Percentiles rank a stretch among this genome's conserved stretches.
Evolutionary conservation across 2,797 vertebrate genomes (phyloP).

Genomic region (Taenioides sp.): DNA sequence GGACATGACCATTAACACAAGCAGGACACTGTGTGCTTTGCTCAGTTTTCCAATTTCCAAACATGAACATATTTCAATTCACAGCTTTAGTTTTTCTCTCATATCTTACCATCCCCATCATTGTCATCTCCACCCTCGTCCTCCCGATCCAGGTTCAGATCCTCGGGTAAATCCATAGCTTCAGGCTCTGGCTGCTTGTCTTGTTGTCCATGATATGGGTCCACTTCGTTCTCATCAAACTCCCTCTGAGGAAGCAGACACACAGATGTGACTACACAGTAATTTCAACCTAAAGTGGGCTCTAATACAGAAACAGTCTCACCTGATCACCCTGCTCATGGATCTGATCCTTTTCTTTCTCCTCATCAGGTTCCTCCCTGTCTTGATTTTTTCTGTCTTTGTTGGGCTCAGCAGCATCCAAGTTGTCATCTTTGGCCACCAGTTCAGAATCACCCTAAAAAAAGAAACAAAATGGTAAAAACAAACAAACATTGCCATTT

Average conservation of each 20-base stretch:
- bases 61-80: background rate
- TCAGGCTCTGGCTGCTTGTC: conserved; percentile 85
- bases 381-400: conserved; percentile 82
- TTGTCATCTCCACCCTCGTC: conserved; percentile 74
- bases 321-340: conserved; percentile 95
- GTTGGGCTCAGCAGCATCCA: conserved; percentile 79
- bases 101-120: conserved; percentile 66
- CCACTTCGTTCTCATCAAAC: conserved; percentile 93
- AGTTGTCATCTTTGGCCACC: conserved; percentile 92
- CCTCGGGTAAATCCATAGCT: conserved; percentile 89
- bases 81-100: background rate
- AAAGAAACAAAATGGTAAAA: background rate
- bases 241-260: conserved; percentile 78
- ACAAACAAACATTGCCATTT: background rate
- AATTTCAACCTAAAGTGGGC: background rate
- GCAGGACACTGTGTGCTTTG: background rate
- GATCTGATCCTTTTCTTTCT: conserved; percentile 83
- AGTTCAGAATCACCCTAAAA: conserved; percentile 88
- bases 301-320: background rate
- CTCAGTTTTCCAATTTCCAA: no score
- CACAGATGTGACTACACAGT: background rate
- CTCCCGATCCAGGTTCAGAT: conserved; percentile 87
- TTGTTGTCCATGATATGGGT: conserved; percentile 90
- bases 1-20: background rate
- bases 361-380: conserved; percentile 73